These are phyloP conservation scores for Amaurobius ferox DNA, from an alignment of 2,888 invertebrate genomes.

Conservation along the genomic window DNA sequence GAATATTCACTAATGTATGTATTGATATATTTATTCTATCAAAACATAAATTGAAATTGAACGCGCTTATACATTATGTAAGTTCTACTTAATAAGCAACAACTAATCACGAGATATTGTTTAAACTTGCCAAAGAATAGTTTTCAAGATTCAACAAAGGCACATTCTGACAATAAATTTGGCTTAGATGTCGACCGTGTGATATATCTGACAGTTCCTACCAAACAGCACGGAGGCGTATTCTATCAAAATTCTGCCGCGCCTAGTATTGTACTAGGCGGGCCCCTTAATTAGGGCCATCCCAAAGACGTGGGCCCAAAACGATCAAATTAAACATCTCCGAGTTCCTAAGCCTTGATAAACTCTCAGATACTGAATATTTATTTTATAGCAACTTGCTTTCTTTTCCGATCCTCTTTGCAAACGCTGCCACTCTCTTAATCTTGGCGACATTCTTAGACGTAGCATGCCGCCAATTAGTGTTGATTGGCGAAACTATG, in stretches of 20 bases:
- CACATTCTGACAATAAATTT: not conserved
- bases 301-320: not conserved
- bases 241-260: not conserved
- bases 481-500: too few relatives aligned
- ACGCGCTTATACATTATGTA: too few relatives aligned
- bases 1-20: too few relatives aligned
- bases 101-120: too few relatives aligned
- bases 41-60: too few relatives aligned
- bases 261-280: not conserved
- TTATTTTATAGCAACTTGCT: conserved; percentile 1
- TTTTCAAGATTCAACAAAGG: too few relatives aligned
- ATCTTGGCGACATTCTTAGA: too few relatives aligned
- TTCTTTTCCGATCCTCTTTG: not conserved
- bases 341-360: conserved; percentile 7
- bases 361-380: not conserved
- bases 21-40: too few relatives aligned
- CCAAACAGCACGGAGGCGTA: not conserved
- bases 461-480: too few relatives aligned
- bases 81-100: too few relatives aligned
- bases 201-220: conserved; percentile 4
- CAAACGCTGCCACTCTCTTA: not conserved
- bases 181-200: not conserved
- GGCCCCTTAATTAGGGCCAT: not conserved
- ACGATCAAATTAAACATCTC: conserved; percentile 2
- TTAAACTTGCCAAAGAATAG: too few relatives aligned